Conservation (phyloP, 2,797 vertebrate genomes). For the Okamejei kenojei region DNA sequence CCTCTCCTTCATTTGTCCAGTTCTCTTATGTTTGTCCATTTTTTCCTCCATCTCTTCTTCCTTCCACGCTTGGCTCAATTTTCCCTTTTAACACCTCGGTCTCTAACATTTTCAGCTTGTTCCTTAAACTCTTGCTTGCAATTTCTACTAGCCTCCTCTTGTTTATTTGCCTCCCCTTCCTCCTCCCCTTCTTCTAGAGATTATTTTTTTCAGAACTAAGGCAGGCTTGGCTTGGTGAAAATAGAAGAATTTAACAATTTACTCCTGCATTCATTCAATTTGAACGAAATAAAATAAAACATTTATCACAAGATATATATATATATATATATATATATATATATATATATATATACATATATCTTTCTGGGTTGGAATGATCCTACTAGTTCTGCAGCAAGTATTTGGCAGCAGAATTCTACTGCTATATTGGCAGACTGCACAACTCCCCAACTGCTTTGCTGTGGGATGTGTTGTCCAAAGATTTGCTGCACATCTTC, state of each 20-base stretch:
- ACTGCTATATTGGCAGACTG: not conserved
- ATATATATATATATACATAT: not conserved
- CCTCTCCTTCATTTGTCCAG: not conserved
- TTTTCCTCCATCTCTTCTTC: not conserved
- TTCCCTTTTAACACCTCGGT: not conserved
- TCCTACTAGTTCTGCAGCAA: not conserved
- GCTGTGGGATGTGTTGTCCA: not conserved
- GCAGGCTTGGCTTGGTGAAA: not conserved
- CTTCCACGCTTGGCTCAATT: not conserved
- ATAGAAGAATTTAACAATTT: not conserved
- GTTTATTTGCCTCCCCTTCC: not conserved
- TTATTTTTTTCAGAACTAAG: not conserved
- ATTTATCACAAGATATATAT: not conserved
- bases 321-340: not conserved
- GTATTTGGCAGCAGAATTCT: not conserved
- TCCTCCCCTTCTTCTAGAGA: not conserved
- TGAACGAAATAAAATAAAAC: not conserved
- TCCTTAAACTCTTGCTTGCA: not conserved
- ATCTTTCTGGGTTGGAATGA: not conserved
- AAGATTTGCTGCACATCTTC: not conserved
- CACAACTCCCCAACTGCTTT: not conserved
- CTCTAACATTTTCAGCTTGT: not conserved
- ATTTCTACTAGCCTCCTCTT: not conserved
- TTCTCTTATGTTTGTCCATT: constrained; percentile 12
- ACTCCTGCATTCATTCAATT: not conserved